Evolutionary conservation across 2,797 vertebrate genomes (phyloP).

Genomic region (Avahi laniger): DNA sequence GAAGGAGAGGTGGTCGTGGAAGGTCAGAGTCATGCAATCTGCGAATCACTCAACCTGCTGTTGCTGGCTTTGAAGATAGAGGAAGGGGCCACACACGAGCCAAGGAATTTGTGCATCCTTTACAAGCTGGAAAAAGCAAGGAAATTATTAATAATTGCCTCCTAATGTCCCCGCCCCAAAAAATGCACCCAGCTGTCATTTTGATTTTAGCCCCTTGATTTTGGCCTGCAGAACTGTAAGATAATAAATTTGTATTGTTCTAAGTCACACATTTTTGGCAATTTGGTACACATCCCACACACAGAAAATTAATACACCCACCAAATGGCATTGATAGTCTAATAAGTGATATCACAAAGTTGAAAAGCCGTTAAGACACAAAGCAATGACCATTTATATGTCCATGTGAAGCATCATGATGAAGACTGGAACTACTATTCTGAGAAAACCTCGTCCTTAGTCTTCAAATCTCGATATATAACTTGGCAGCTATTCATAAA

Average conservation of each 20-base stretch:
- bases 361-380: neutral
- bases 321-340: neutral
- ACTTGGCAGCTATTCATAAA: constrained; percentile 51
- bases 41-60: neutral
- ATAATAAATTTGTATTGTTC: neutral
- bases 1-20: neutral
- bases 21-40: neutral
- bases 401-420: neutral
- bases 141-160: too few species aligned
- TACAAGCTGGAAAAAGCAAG: neutral
- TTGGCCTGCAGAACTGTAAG: neutral
- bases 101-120: neutral
- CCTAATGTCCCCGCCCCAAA: neutral
- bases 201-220: neutral
- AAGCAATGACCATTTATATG: neutral
- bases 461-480: neutral
- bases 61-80: neutral
- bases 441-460: neutral
- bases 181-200: too few species aligned
- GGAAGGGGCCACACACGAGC: neutral
- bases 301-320: neutral
- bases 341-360: constrained; percentile 12
- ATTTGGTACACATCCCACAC: neutral
- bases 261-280: neutral
- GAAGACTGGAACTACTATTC: neutral